Conservation (phyloP, 2,113 vertebrate genomes). For the Pangasianodon hypophthalmus region DNA sequence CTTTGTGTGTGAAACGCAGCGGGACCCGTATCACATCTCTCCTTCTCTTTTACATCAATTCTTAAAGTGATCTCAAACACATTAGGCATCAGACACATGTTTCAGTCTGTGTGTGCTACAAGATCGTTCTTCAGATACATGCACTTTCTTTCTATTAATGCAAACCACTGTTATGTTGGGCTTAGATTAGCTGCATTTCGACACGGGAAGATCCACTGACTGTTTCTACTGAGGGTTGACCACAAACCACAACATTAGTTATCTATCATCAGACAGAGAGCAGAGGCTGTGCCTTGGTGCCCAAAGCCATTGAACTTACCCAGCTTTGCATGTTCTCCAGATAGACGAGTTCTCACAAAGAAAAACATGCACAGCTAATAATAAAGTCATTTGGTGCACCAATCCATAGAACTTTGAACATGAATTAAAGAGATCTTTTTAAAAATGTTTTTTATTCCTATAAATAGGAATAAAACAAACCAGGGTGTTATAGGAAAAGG, state of each 20-base stretch:
- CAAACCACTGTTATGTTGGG: not conserved
- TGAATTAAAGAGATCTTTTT: not conserved
- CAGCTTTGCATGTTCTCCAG: not conserved
- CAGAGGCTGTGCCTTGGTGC: constrained; percentile 5
- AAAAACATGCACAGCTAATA: not conserved
- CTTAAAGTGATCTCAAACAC: not conserved
- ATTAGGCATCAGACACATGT: not conserved
- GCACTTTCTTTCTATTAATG: constrained; percentile 7
- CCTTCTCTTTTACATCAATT: constrained; percentile 12
- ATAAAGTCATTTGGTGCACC: not conserved
- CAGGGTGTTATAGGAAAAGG: not conserved
- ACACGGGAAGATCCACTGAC: not conserved
- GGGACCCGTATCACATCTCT: constrained; percentile 38
- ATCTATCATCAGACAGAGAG: constrained; percentile 42
- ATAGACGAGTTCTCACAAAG: not conserved
- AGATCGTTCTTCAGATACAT: not conserved
- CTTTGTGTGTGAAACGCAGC: constrained; percentile 45
- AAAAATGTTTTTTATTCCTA: not conserved
- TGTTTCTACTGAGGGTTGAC: constrained; percentile 21
- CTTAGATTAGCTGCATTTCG: not conserved
- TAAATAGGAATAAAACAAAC: not conserved
- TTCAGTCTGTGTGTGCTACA: not conserved
- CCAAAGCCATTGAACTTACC: constrained; percentile 13
- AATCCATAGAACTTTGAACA: not conserved
- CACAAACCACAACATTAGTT: constrained; percentile 44